A percentile compares a stretch with the other conserved stretches of the same genome.
Conservation (phyloP, 1,140 invertebrate species). For the Grapholita molesta region DNA sequence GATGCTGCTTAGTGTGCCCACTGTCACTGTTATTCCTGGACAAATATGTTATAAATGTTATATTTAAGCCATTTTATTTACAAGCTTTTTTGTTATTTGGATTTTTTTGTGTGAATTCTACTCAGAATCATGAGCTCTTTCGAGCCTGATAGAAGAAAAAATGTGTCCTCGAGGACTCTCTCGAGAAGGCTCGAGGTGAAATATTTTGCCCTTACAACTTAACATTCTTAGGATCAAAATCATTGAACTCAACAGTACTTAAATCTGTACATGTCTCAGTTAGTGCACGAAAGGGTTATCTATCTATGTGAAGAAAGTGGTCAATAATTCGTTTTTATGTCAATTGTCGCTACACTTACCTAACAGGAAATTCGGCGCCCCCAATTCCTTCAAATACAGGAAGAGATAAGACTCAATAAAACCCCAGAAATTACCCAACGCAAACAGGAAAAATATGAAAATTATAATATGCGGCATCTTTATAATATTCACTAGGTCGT, state of each 20-base stretch:
- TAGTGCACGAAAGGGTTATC: too few species aligned
- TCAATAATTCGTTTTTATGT: neutral
- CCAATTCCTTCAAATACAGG: conserved; percentile 88
- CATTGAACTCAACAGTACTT: too few species aligned
- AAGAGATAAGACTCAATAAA: conserved; percentile 92
- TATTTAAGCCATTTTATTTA: too few species aligned
- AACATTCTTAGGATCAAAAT: too few species aligned
- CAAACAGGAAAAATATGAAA: conserved; percentile 87
- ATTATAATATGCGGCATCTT: conserved; percentile 86
- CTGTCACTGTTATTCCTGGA: conserved; percentile 87
- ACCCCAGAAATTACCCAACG: conserved; percentile 89
- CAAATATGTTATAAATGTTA: neutral
- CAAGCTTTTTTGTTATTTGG: too few species aligned
- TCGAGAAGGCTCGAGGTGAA: too few species aligned
- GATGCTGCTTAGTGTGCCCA: conserved; percentile 88
- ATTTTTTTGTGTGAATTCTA: too few species aligned
- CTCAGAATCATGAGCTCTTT: too few species aligned
- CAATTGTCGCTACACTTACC: conserved; percentile 73
- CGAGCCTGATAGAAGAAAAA: too few species aligned
- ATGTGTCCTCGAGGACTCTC: too few species aligned
- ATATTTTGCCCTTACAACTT: too few species aligned
- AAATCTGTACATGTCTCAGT: too few species aligned
- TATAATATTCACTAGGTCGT: conserved; percentile 84
- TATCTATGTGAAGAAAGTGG: neutral
- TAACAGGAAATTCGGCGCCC: conserved; percentile 87